Evolutionary conservation across 1,140 invertebrate species (phyloP), one percentile per base, ranked within the genome.

Genomic region (Halictus rubicundus): DNA sequence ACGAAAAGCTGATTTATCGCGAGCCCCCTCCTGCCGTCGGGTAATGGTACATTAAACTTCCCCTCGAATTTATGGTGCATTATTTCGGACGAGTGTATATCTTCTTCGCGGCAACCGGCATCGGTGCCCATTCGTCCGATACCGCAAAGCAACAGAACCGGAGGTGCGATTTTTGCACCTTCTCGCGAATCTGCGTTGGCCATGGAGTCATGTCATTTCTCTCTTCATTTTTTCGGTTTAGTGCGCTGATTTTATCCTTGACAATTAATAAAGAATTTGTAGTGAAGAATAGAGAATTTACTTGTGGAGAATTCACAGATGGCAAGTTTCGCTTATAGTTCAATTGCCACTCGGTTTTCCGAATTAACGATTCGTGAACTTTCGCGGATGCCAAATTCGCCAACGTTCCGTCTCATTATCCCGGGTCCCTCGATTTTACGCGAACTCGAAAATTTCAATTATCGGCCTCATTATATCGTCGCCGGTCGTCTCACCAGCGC

Each of bases 1-100:
- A 66, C 63, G 78, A 68, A 66, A 74, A 79, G 70, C 63, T 65
- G 70, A 79, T 79, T 79, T 79, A 74, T 72, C 19, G 27, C 66
- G 23, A 19, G 25, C 21, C 19, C 12, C 42, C 19, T 16, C 37
- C n/a, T 7, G 0, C 21, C 52, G 25, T 21, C 39, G 19, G 70
- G 27, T 63, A 59, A 79, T 79, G 77, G 32, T 79, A 73, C 77
- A 73, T 79, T 79, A 79, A 72, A 65, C 70, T 57, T 54, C 12
- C 16, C 10, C 39, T 6, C 63, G 54, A 66, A 79, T 79, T 74
- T 74, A 79, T 74, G 71, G 63, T 61, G 70, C 78, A 60, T 79
- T 66, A 74, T 74, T 66, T 74, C 64, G 49, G 59, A 68, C 61
- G 42, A 60, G 46, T 63, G 54, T 71, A 54, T 72, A 57, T 57